These are phyloP conservation scores for Macropis europaea DNA, from an alignment of 2,888 invertebrate species.

Conservation along the genomic window DNA sequence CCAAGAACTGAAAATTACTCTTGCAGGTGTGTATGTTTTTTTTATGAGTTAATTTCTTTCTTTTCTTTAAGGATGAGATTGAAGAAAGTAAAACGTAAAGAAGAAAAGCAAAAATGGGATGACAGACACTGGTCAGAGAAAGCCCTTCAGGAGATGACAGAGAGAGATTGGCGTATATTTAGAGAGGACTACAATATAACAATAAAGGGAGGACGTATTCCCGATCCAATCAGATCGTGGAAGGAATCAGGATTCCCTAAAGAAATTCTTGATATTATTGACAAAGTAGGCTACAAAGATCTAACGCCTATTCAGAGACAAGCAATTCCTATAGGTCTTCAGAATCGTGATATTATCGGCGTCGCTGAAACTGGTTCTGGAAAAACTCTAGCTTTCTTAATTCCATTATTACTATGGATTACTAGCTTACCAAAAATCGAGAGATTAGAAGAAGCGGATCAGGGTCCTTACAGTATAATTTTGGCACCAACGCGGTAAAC, in stretches of 20 bases:
- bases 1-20: background rate
- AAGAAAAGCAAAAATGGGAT: constrained; percentile 99
- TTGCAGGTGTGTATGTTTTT: background rate
- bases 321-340: constrained; percentile 98
- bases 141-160: constrained; percentile 96
- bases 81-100: constrained; percentile 95
- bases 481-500: constrained; percentile 93
- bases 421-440: constrained; percentile 98
- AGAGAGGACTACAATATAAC: constrained; percentile 99
- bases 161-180: constrained; percentile 99
- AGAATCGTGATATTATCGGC: constrained; percentile 98
- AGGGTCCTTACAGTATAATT: constrained; percentile 99
- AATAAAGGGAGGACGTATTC: constrained; percentile 98
- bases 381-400: constrained; percentile 98
- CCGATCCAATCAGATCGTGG: constrained; percentile 97
- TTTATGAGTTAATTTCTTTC: constrained; percentile 15
- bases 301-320: constrained; percentile 99
- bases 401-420: constrained; percentile 98
- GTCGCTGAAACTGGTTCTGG: constrained; percentile 99
- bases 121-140: constrained; percentile 99
- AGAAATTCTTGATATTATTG: constrained; percentile 96
- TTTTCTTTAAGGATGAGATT: constrained; percentile 83
- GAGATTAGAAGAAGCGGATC: constrained; percentile 93
- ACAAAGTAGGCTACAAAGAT: constrained; percentile 97
- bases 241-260: constrained; percentile 94